Percentiles rank a stretch among this genome's conserved stretches.
Conservation (phyloP, 2,797 vertebrate species). For the Etheostoma perlongum region DNA sequence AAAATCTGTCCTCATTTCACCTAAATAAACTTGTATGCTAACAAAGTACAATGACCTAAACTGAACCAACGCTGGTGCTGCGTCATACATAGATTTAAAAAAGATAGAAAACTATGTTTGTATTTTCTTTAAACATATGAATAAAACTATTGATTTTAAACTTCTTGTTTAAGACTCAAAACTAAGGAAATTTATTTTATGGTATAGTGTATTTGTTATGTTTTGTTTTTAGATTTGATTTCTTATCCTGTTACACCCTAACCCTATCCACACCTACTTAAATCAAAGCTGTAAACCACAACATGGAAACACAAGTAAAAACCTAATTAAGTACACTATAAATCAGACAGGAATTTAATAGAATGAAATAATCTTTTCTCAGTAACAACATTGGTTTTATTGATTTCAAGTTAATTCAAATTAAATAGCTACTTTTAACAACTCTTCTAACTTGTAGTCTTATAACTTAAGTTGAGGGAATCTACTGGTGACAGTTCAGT, state of each 20-base stretch:
- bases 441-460: background rate
- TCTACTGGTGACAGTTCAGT: background rate
- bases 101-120: background rate
- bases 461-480: background rate
- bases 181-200: background rate
- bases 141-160: too few relatives aligned
- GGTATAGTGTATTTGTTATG: background rate
- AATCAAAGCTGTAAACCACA: background rate
- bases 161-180: background rate
- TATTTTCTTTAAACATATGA: background rate
- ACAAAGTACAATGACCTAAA: conserved; percentile 10
- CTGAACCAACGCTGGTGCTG: conserved; percentile 1
- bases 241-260: too few relatives aligned
- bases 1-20: conserved; percentile 26
- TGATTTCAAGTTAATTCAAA: background rate
- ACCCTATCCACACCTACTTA: background rate
- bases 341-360: background rate
- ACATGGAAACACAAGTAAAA: background rate
- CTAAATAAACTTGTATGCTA: conserved; percentile 1
- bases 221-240: background rate
- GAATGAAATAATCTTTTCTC: background rate
- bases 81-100: background rate
- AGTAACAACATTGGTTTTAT: background rate
- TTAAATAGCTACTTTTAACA: background rate
- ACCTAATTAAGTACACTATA: too few relatives aligned